Evolutionary conservation across 64 coral and sea anemone species (phyloP).

Genomic region (Porites lutea): DNA sequence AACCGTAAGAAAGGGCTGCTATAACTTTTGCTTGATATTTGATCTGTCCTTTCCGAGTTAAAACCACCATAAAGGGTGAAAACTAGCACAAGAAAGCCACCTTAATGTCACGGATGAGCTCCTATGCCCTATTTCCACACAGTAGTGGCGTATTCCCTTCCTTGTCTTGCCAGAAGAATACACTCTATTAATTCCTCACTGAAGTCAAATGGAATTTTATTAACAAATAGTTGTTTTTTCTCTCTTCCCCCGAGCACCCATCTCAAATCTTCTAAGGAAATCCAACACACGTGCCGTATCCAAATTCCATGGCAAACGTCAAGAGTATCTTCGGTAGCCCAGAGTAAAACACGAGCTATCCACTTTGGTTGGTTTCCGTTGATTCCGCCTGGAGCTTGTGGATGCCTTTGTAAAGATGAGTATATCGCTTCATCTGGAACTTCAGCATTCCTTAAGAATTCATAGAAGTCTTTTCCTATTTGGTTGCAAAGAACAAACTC

Average conservation of each 20-base stretch:
- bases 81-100: too few relatives aligned
- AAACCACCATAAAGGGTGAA: too few relatives aligned
- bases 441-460: constrained; percentile 6
- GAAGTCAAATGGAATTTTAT: constrained; percentile 42
- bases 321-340: not conserved
- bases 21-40: too few relatives aligned
- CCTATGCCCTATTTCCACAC: not conserved
- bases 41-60: too few relatives aligned
- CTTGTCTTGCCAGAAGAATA: constrained; percentile 26
- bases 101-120: too few relatives aligned
- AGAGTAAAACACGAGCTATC: not conserved
- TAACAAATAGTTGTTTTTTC: constrained; percentile 5
- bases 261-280: not conserved
- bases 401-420: constrained; percentile 44
- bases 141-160: not conserved
- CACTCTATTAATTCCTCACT: constrained; percentile 20
- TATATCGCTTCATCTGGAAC: constrained; percentile 40
- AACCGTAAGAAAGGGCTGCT: too few relatives aligned
- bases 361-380: not conserved
- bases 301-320: not conserved
- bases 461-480: constrained; percentile 23
- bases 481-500: not conserved
- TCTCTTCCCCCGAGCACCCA: not conserved
- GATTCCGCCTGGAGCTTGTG: constrained; percentile 39
- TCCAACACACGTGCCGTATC: constrained; percentile 17